These are phyloP conservation scores for Calliopsis andreniformis DNA, from an alignment of 1,140 invertebrate species.

Conservation along the genomic window DNA sequence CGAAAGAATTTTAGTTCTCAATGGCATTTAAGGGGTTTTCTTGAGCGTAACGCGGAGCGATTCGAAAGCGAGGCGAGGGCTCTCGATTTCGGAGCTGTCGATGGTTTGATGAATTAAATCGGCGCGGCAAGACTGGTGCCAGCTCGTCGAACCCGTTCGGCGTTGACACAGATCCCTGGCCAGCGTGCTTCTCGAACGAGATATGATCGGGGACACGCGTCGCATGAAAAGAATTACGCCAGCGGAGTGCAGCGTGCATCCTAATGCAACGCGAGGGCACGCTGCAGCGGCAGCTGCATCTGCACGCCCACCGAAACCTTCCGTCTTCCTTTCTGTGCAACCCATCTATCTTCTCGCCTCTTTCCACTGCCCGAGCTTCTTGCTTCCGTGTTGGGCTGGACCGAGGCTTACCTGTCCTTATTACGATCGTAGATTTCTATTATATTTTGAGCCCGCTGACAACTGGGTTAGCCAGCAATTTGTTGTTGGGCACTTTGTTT, in stretches of 20 bases:
- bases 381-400: no score
- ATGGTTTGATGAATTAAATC: conserved; percentile 41
- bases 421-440: no score
- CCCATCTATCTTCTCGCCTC: neutral
- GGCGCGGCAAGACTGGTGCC: neutral
- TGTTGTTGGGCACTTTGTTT: no score
- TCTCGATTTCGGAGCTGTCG: conserved; percentile 45
- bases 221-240: conserved; percentile 59
- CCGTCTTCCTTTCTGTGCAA: conserved; percentile 39
- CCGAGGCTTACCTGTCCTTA: no score
- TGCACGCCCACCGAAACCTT: conserved; percentile 54
- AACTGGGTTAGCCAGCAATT: no score
- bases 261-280: conserved; percentile 48
- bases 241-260: conserved; percentile 42
- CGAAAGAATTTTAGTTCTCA: no score
- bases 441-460: no score
- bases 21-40: neutral
- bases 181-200: conserved; percentile 50
- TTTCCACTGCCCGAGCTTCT: neutral
- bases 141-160: conserved; percentile 28
- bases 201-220: conserved; percentile 64
- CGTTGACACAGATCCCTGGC: conserved; percentile 63
- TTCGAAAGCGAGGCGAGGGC: conserved; percentile 35
- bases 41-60: neutral
- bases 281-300: conserved; percentile 39